Base-by-base conservation (phyloP, 2,113 vertebrate genomes). In the Colius striatus region DNA sequence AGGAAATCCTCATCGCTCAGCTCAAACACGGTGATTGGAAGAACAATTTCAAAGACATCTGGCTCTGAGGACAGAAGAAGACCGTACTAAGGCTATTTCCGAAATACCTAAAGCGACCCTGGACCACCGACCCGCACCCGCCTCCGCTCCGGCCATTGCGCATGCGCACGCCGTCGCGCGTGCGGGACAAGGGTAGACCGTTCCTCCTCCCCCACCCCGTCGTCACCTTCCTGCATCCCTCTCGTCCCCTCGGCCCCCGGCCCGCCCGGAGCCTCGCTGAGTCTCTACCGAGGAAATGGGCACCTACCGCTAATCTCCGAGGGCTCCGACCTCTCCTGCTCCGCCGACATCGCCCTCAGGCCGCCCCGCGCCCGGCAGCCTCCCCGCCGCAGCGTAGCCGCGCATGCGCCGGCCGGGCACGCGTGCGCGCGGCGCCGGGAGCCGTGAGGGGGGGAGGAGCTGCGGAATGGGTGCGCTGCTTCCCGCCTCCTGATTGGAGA, bases 1-100 rank as follows among this genome's bases (percentile, higher is more conserved):
- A 78, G 23, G 27, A 95, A 97, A 26, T 97, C 94, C 12, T 96
- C 96, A 30, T 97, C 94, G 2, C 84, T 92, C 82, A 97, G 34
- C 68, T 91, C 84, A 1, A 95, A 0, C 10, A 97, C 1, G 3
- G 87, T 97, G 65, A 97, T n/a, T 0, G 97, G 97, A 4, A 97
- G 75, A 13, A 91, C 41, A 6, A 36, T 47, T 72, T 97, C 96
- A 50, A 93, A 97, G 11, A 79, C 87, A 19, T 86, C 91, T 3
- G 91, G 5, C 32, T 88, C 97, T 97, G 68, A 22, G 9, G 16
- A 9, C 6, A 60, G 13, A 22, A n/a, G 6, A n/a, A 21, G n/a
- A 60, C 11, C 21, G 34, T 34, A 30, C 27, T 41, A 17, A 30
- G 54, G 25, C 29, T 2, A 17, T 3, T 29, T 4, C 20, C 36